Base-by-base conservation (phyloP, 2,113 vertebrate genomes). In the Myocastor coypus region DNA sequence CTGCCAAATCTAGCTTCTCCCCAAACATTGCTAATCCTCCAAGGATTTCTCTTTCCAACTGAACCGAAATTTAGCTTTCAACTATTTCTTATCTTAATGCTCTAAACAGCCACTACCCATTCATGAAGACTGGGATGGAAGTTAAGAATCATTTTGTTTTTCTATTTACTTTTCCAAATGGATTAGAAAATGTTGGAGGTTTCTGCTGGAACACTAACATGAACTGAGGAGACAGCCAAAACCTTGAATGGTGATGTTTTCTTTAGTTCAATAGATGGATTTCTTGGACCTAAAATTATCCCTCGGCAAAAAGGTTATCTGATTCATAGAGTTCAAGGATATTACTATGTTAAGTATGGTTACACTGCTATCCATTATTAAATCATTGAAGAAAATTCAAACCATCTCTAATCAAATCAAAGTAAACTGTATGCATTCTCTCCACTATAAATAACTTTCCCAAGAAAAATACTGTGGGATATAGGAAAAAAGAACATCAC, bases 71-170 rank as follows among this genome's bases (percentile, higher is more conserved):
- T 28, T 66, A 85, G 17, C 26, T 75, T 89, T 50, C 75, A 0
- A 84, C 32, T 68, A 34, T 63, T 59, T 75, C n/a, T 84, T 50
- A 46, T 42, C 30, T 87, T 63, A 83, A 19, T 66, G 80, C 7
- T 86, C 32, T 37, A 24, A 85, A 42, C 24, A 84, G 37, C 57
- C 61, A 82, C 55, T 32, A 50, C 19, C 61, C 55, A n/a, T 91
- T 78, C 81, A 68, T 32, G n/a, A 94, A 52, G 80, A 80, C 8
- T 92, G 85, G 30, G 86, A 26, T 5, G 64, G 0, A 9, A 63
- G 66, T 68, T 95, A 86, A 92, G 3, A 95, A 89, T 68, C 61
- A 83, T 73, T 83, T 68, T 90, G 7, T 37, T 37, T 77, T 94
- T 88, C 61, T 88, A 61, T 73, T 92, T 92, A 24, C 26, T 88